Conservation (phyloP, 2,797 vertebrate species). For the Taeniopygia guttata region DNA sequence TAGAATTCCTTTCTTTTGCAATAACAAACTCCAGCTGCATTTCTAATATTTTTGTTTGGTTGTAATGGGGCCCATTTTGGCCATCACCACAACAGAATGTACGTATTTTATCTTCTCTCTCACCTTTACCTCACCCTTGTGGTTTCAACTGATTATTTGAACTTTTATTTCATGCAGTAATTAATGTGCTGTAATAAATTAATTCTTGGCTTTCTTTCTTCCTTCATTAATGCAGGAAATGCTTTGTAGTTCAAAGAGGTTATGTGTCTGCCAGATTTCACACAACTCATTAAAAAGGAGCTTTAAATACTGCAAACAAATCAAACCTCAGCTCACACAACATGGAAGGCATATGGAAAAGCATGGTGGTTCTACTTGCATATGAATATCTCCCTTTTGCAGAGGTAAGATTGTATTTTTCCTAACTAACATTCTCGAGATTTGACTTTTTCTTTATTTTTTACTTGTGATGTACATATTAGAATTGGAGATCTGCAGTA, state of each 20-base stretch:
- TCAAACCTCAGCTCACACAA: neutral
- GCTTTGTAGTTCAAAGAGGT: constrained; percentile 38
- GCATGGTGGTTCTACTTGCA: neutral
- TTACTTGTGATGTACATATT: neutral
- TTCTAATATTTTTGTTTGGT: neutral
- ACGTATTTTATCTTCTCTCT: neutral
- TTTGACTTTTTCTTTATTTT: neutral
- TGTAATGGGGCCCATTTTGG: neutral
- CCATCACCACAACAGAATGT: neutral
- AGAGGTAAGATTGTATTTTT: neutral
- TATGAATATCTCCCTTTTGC: neutral
- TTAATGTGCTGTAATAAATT: constrained; percentile 15
- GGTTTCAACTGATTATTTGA: constrained; percentile 1
- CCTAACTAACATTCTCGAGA: neutral
- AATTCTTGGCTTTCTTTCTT: constrained; percentile 14
- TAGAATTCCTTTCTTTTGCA: neutral
- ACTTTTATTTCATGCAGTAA: constrained; percentile 32
- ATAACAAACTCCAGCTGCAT: neutral
- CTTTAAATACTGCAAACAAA: constrained; percentile 43
- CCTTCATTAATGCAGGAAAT: constrained; percentile 40
- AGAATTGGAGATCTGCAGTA: neutral
- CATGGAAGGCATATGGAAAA: neutral
- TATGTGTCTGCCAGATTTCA: constrained; percentile 27
- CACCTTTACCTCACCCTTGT: neutral
- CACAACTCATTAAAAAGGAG: neutral